Evolutionary conservation across 1,140 invertebrate species (phyloP), one percentile per base, ranked within the genome.

Genomic region (Meteorus sp.): DNA sequence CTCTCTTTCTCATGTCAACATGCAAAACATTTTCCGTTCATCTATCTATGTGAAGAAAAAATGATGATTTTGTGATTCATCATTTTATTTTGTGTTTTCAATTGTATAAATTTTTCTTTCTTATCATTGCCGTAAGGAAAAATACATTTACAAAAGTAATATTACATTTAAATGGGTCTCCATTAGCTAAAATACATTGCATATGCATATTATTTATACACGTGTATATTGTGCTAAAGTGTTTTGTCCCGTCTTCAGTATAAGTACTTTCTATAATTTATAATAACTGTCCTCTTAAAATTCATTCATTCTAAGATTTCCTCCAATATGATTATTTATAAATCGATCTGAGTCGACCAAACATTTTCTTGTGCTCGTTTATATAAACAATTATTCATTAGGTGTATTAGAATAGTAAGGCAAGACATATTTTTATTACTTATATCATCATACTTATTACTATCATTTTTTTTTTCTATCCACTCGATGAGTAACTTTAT

Each of bases 91-190:
- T 44, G 7, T 44, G n/a, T 20, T 33, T 23, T 53, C 17, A 9
- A 27, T 41, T 41, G 29, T 57, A 55, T 55, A 55, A 48, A 45
- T 27, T 27, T 15, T 33, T 31, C 25, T 19, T 5, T 17, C 29
- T 29, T 25, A 15, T 48, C 22, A 31, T 45, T 22, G 41, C 35
- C 22, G 27, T 52, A 35, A 53, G 27, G 53, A 61, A 52, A 61
- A 54, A 47, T 64, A 55, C 58, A 65, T 63, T 65, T 67, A 67
- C 61, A 68, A 68, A 65, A 63, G 47, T 61, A 56, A 57, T 47
- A 52, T 19, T 55, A 43, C 35, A 55, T 43, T 41, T 44, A 55
- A 23, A 55, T 27, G 44, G 13, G 39, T 9, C 23, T 27, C 8
- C 22, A 55, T 4, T 25, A 41, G 23, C 44, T 54, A 51, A 45